These are phyloP conservation scores for Rhyzopertha dominica DNA, from an alignment of 1,140 invertebrate species.

Conservation along the genomic window DNA sequence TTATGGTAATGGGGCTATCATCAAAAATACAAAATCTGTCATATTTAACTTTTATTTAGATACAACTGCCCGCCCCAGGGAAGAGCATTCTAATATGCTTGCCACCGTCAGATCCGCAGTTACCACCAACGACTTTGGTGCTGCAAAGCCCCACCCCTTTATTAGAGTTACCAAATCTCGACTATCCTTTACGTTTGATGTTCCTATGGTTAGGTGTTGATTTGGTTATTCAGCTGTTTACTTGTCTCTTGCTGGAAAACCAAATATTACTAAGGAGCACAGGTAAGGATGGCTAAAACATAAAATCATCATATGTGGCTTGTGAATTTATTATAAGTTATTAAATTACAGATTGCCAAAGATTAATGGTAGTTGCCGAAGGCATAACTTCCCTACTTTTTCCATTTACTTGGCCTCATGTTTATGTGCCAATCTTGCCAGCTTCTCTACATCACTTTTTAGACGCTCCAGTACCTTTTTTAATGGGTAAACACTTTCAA, in stretches of 20 bases:
- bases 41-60: no score
- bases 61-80: slow-evolving; percentile 74
- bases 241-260: slow-evolving; percentile 93
- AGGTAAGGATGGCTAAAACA: slow-evolving; percentile 53
- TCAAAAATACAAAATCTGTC: no score
- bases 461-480: slow-evolving; percentile 97
- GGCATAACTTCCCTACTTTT: slow-evolving; percentile 84
- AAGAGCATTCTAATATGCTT: slow-evolving; percentile 80
- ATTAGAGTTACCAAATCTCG: slow-evolving; percentile 86
- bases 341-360: slow-evolving; percentile 75
- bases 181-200: slow-evolving; percentile 85
- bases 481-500: slow-evolving; percentile 74
- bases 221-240: slow-evolving; percentile 88
- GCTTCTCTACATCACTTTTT: slow-evolving; percentile 93
- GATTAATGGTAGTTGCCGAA: slow-evolving; percentile 95
- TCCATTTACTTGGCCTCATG: slow-evolving; percentile 97
- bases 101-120: slow-evolving; percentile 66
- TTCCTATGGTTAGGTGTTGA: slow-evolving; percentile 85
- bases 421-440: slow-evolving; percentile 97
- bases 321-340: slow-evolving; percentile 15
- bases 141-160: slow-evolving; percentile 66
- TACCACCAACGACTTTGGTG: slow-evolving; percentile 61
- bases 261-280: slow-evolving; percentile 91
- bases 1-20: no score
- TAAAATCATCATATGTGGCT: no score